Conservation (phyloP, 2,888 invertebrate genomes). For the Drosophila neonasuta region DNA sequence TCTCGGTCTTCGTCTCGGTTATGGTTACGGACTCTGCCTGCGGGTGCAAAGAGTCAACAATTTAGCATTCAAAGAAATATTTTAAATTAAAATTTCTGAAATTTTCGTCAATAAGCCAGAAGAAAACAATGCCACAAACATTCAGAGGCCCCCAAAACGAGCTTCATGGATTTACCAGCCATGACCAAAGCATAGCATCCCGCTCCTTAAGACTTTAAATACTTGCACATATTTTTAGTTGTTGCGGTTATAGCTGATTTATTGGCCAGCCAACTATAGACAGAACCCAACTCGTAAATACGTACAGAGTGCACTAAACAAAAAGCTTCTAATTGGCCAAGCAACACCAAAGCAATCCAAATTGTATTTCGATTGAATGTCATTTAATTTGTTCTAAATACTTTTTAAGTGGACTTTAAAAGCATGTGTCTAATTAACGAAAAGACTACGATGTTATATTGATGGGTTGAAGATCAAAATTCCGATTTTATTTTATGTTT, state of each 20-base stretch:
- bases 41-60: conserved; percentile 73
- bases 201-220: conserved; percentile 56
- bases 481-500: too few relatives aligned
- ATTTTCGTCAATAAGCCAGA: conserved; percentile 77
- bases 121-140: conserved; percentile 63
- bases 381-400: not conserved
- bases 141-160: conserved; percentile 15
- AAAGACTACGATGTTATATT: too few relatives aligned
- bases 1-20: conserved; percentile 4
- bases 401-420: not conserved
- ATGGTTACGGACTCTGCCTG: conserved; percentile 25
- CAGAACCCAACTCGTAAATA: not conserved
- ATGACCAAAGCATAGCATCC: conserved; percentile 4
- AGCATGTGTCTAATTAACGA: too few relatives aligned
- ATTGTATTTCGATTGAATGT: too few relatives aligned
- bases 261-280: conserved; percentile 29
- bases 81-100: conserved; percentile 83
- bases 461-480: too few relatives aligned
- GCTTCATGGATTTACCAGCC: conserved; percentile 19
- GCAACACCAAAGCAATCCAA: not conserved
- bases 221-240: conserved; percentile 66
- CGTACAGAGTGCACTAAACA: conserved; percentile 34
- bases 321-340: conserved; percentile 42
- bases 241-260: conserved; percentile 48
- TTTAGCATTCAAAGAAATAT: conserved; percentile 81